Percentiles rank a stretch among this genome's conserved stretches.
phyloP scores from a whole-genome alignment of 2,888 invertebrate species.

The Girardia tigrina region DNA sequence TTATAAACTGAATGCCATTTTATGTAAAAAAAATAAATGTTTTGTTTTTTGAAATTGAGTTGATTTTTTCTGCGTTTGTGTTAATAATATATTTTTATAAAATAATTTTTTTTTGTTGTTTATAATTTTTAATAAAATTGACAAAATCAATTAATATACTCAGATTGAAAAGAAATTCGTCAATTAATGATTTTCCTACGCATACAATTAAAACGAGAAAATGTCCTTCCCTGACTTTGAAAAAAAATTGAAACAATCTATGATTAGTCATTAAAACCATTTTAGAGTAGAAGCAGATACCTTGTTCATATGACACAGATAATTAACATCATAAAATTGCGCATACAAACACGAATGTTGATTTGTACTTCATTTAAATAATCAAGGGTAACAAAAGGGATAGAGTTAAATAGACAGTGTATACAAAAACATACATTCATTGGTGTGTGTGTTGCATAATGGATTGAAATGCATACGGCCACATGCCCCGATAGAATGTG shows the following conservation, averaged over 20 bases:
- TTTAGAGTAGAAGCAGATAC: conserved; percentile 23
- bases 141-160: conserved; percentile 14
- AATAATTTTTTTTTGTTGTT: too few species aligned
- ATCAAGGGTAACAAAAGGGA: conserved; percentile 18
- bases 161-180: conserved; percentile 9
- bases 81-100: too few species aligned
- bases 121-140: conserved; percentile 9
- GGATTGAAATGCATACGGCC: background rate
- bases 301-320: conserved; percentile 20
- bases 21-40: too few species aligned
- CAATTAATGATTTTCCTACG: conserved; percentile 10
- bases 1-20: too few species aligned
- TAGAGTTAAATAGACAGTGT: background rate
- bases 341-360: conserved; percentile 14
- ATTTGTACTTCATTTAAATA: conserved; percentile 21
- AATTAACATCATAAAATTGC: conserved; percentile 23
- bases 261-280: conserved; percentile 23
- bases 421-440: background rate
- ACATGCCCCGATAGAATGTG: conserved; percentile 13
- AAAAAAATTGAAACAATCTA: conserved; percentile 15
- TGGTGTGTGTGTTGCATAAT: background rate
- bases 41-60: too few species aligned
- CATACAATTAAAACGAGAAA: too few species aligned
- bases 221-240: background rate
- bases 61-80: too few species aligned